Evolutionary conservation across 2,113 vertebrate genomes (phyloP).

Genomic region (Pterocles orientalis): DNA sequence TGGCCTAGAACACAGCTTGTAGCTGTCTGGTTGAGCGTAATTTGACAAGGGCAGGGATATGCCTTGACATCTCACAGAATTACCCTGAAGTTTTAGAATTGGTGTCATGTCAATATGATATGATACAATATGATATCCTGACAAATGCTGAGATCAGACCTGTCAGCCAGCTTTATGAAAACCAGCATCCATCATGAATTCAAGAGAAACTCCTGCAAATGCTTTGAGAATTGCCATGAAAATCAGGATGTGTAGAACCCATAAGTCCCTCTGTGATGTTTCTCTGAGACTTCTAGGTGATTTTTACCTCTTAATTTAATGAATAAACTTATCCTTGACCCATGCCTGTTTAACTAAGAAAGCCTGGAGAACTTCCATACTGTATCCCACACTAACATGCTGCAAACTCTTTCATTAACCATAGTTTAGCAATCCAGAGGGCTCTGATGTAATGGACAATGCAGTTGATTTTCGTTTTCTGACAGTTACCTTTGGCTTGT

Average conservation of each 20-base stretch:
- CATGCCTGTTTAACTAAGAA: background rate
- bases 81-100: background rate
- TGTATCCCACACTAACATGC: background rate
- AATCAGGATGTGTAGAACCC: background rate
- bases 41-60: background rate
- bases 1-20: background rate
- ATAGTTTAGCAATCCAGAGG: background rate
- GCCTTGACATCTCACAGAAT: background rate
- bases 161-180: background rate
- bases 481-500: slow-evolving; percentile 76
- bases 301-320: background rate
- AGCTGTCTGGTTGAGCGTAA: background rate
- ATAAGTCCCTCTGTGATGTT: background rate
- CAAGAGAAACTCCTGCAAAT: background rate
- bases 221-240: background rate
- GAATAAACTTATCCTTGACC: background rate
- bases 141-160: background rate
- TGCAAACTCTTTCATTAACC: background rate
- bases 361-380: background rate
- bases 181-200: background rate
- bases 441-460: background rate
- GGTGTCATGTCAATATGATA: background rate
- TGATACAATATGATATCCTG: background rate
- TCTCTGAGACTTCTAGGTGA: background rate
- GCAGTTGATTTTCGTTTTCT: background rate